Base-by-base conservation (phyloP, 2,797 vertebrate genomes). In the Rhinatrema bivittatum region DNA sequence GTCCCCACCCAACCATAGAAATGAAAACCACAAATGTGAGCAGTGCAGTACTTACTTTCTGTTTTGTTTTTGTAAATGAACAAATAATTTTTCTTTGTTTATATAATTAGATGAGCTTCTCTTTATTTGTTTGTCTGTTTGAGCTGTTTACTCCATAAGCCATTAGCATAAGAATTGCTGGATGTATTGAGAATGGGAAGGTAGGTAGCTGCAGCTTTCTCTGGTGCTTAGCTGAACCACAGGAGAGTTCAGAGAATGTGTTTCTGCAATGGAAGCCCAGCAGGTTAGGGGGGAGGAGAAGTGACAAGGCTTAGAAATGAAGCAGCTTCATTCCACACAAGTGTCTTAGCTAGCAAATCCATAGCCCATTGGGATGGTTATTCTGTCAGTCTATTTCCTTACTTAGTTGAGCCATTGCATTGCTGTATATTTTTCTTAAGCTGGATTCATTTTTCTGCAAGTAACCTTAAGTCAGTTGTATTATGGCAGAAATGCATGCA, bases 21-120 rank as follows among this genome's bases (percentile, higher is more conserved):
- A 84, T 0, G 90, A 94, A 68, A 93, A 93, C 75, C 93, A 96
- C 71, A 97, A 97, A 85, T 84, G 95, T 97, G 83, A 92, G 87
- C 79, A 72, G 42, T 42, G 87, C 79, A 72, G 42, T 42, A 43
- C 40, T 36, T 22, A 19, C 14, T 21, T 39, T 29, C 42, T 39
- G 9, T 25, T 23, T 60, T 48, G 33, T 42, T 10, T 25, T 16
- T 18, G 5, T 19, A 12, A 26, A 26, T 22, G 37, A 32, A 10
- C 10, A 14, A 7, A 25, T 8, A 25, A 7, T 8, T 25, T 25
- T 8, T 8, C 23, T 9, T 7, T 6, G 32, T 32, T n/a, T 15
- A 29, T 16, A 10, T 20, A 27, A 25, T 9, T 9, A 6, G 5
- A 16, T 27, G 20, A 29, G 19, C 3, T 9, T 22, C 18, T 13